phyloP scores from a whole-genome alignment of 2,888 invertebrate genomes.

The Seira sanloemensis region DNA sequence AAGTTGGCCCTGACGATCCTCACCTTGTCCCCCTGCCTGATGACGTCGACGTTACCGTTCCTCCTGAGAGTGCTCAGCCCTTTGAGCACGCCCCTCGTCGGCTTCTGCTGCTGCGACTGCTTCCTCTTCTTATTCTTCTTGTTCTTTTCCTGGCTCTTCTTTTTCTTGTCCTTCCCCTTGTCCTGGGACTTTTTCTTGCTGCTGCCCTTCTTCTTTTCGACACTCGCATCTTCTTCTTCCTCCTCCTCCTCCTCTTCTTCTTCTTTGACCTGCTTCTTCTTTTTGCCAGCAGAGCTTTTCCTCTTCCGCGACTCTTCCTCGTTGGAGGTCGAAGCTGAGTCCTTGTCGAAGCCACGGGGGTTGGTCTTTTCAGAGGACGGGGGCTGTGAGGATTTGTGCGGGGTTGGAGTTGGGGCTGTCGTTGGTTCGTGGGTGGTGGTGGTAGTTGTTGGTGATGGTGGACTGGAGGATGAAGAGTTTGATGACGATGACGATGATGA shows the following conservation, averaged over 20 bases:
- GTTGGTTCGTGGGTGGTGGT: neutral
- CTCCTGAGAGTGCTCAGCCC: constrained; percentile 69
- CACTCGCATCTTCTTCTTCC: neutral
- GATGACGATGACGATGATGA: too few species aligned
- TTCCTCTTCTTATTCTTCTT: constrained; percentile 24
- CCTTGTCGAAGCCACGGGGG: neutral
- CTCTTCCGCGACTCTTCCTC: neutral
- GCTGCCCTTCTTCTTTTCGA: constrained; percentile 3
- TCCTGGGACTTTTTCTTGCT: constrained; percentile 18
- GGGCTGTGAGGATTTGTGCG: neutral
- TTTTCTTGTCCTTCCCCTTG: neutral
- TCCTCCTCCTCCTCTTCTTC: neutral
- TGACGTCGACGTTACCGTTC: constrained; percentile 70
- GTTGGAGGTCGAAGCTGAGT: neutral
- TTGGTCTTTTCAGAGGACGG: neutral
- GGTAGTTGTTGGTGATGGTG: neutral
- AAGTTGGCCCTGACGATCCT: constrained; percentile 69
- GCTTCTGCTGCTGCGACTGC: constrained; percentile 25
- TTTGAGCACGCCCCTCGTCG: constrained; percentile 70
- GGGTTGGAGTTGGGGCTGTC: neutral
- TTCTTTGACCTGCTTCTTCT: neutral
- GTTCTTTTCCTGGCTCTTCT: neutral
- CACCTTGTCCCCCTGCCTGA: constrained; percentile 63
- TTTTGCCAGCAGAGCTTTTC: constrained; percentile 2
- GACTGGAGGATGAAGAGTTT: too few species aligned